Conservation (phyloP, 2,888 invertebrate species). For the Cactoblastis cactorum region DNA sequence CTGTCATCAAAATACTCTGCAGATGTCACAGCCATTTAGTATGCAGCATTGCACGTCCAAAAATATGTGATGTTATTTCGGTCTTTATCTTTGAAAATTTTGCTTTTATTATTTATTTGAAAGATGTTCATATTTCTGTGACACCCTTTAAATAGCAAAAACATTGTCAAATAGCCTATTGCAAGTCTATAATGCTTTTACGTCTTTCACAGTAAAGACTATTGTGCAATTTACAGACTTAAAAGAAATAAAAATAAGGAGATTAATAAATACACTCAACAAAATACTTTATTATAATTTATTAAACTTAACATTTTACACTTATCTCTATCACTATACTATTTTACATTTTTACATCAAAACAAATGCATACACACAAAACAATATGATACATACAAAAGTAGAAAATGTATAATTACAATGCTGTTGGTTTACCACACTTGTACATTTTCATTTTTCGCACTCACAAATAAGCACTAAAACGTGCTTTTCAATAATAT, state of each 20-base stretch:
- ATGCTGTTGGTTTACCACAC: neutral
- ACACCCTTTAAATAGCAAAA: too few species aligned
- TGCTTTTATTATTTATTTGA: too few species aligned
- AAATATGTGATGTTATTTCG: too few species aligned
- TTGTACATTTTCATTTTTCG: conserved; percentile 16
- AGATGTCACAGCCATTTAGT: too few species aligned
- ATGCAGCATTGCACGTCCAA: too few species aligned
- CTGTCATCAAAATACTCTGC: too few species aligned
- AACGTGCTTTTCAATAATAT: conserved; percentile 39
- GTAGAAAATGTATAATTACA: conserved; percentile 22
- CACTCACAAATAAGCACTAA: conserved; percentile 42
- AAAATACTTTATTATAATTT: conserved; percentile 46
- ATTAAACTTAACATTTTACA: conserved; percentile 62
- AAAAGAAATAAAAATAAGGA: neutral
- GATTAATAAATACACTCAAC: conserved; percentile 20
- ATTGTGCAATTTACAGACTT: too few species aligned
- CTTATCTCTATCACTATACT: conserved; percentile 47
- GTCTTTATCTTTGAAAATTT: too few species aligned
- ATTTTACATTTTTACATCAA: conserved; percentile 61
- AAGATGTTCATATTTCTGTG: too few species aligned
- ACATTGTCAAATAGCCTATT: too few species aligned
- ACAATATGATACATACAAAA: conserved; percentile 25
- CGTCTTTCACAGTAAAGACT: too few species aligned
- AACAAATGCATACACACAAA: conserved; percentile 47
- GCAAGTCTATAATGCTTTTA: too few species aligned